Conservation (phyloP, 2,888 invertebrate genomes). For the Blera fallax region DNA sequence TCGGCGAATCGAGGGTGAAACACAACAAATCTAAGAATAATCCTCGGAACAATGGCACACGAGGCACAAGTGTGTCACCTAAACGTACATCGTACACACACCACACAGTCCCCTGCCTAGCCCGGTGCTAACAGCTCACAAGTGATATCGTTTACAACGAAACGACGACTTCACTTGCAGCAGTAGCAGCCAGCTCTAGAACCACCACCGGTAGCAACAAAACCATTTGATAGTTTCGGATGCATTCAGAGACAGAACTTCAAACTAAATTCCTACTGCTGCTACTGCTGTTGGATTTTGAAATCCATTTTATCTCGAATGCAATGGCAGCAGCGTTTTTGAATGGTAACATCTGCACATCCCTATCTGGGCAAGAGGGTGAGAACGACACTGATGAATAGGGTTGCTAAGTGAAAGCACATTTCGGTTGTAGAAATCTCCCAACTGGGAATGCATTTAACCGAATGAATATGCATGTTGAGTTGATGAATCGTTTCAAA, state of each 20-base stretch:
- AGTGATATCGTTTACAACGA: constrained; percentile 60
- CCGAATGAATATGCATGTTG: constrained; percentile 64
- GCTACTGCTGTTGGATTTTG: neutral
- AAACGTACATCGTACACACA: neutral
- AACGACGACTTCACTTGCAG: constrained; percentile 40
- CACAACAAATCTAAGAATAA: constrained; percentile 57
- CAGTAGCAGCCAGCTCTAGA: neutral
- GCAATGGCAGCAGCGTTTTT: neutral
- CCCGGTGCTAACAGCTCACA: constrained; percentile 6
- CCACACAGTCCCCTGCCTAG: neutral
- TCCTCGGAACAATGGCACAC: constrained; percentile 61
- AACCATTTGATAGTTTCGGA: constrained; percentile 53
- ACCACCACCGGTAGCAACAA: neutral
- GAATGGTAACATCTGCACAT: constrained; percentile 38
- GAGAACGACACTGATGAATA: constrained; percentile 61
- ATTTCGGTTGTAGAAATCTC: constrained; percentile 59
- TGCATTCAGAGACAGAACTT: constrained; percentile 49
- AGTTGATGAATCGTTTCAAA: constrained; percentile 58
- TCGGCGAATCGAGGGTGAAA: constrained; percentile 20
- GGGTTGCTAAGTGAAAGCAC: constrained; percentile 69
- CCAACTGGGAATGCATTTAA: constrained; percentile 61
- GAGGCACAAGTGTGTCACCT: constrained; percentile 56
- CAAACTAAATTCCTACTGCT: constrained; percentile 43
- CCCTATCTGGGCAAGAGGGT: neutral
- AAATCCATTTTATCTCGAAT: constrained; percentile 40